A percentile compares a stretch with the other conserved stretches of the same genome.
These are phyloP conservation scores for Mellivora capensis DNA, from an alignment of 2,113 vertebrate genomes.

Conservation along the genomic window DNA sequence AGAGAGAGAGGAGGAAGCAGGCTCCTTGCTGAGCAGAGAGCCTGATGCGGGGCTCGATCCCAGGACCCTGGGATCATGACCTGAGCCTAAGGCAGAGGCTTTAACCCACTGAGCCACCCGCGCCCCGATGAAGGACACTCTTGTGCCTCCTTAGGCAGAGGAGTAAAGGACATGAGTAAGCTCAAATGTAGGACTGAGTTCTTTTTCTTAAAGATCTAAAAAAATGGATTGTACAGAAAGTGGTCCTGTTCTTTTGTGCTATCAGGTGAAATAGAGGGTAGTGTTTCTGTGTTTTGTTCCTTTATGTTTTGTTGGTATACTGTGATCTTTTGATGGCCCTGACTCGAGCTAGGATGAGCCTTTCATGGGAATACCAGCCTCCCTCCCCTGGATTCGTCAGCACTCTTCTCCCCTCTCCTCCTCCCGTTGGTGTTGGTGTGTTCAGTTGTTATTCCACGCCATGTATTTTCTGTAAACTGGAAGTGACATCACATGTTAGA, in stretches of 20 bases:
- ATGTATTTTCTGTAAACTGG: neutral
- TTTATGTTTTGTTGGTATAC: neutral
- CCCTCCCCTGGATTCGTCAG: neutral
- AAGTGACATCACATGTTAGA: neutral
- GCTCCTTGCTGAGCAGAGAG: too few species aligned
- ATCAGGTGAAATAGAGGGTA: neutral
- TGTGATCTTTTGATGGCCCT: neutral
- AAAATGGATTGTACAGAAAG: neutral
- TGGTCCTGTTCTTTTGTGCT: neutral
- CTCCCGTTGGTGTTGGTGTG: neutral
- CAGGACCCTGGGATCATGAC: too few species aligned
- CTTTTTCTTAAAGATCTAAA: neutral
- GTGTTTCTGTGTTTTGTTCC: neutral
- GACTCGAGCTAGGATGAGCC: neutral
- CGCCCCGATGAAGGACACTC: neutral
- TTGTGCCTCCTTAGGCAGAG: neutral
- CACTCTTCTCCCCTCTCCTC: neutral
- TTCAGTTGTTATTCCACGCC: neutral
- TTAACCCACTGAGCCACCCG: too few species aligned
- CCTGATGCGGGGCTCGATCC: too few species aligned
- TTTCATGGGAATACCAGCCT: neutral
- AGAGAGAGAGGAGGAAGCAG: too few species aligned
- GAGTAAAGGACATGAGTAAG: neutral
- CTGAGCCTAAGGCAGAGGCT: too few species aligned
- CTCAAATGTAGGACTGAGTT: neutral